A percentile compares a stretch with the other conserved stretches of the same genome.
phyloP scores from a whole-genome alignment of 2,888 invertebrate species.

The Nipponacmea schrenckii region DNA sequence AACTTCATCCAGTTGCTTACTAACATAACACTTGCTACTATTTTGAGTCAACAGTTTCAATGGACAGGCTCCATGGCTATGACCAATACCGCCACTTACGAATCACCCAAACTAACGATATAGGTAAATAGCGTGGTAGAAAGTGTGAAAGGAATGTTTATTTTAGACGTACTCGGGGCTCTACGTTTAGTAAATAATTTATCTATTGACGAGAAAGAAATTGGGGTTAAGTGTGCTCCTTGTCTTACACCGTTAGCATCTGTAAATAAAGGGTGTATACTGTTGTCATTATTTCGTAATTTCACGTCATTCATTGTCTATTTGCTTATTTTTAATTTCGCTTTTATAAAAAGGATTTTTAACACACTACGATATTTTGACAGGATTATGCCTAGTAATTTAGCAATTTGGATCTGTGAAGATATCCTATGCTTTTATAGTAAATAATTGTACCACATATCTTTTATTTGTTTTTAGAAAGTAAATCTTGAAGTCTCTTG shows the following conservation, averaged over 20 bases:
- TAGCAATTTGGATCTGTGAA: too few relatives aligned
- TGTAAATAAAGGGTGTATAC: not conserved
- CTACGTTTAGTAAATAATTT: conserved; percentile 4
- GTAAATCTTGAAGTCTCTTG: too few relatives aligned
- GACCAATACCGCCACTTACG: not conserved
- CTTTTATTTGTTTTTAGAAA: too few relatives aligned
- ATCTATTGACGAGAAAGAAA: not conserved
- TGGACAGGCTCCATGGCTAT: not conserved
- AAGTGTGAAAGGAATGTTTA: conserved; percentile 7
- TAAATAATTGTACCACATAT: too few relatives aligned
- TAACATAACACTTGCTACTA: not conserved
- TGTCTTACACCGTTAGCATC: conserved; percentile 2
- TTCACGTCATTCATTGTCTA: not conserved
- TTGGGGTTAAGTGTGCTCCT: conserved; percentile 4
- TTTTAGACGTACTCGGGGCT: not conserved
- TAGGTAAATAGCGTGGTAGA: conserved; percentile 4
- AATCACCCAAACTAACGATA: conserved; percentile 3
- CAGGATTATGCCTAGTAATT: too few relatives aligned
- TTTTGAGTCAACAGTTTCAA: not conserved
- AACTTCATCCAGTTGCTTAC: not conserved
- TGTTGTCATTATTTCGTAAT: not conserved
- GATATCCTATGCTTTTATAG: too few relatives aligned
- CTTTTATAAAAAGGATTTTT: too few relatives aligned
- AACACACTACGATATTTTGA: too few relatives aligned
- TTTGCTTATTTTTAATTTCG: not conserved